Conservation (phyloP, 2,888 invertebrate species). For the Calameuta pallipes region DNA sequence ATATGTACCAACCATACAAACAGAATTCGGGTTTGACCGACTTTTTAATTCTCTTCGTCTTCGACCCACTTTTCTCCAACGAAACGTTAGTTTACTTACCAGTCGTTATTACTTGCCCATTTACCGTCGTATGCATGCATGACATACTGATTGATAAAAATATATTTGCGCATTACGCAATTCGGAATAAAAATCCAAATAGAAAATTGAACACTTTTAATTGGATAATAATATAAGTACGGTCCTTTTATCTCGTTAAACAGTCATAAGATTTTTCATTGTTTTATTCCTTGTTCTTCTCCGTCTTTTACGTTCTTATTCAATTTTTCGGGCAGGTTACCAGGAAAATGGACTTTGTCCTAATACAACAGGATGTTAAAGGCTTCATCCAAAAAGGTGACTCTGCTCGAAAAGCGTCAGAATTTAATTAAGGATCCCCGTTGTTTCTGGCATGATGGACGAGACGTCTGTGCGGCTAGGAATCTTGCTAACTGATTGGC, state of each 20-base stretch:
- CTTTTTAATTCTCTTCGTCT: not conserved
- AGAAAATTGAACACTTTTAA: too few relatives aligned
- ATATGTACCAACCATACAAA: too few relatives aligned
- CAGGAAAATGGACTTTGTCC: not conserved
- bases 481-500: not conserved
- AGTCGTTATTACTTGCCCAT: not conserved
- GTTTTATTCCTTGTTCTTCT: not conserved
- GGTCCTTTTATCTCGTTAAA: not conserved
- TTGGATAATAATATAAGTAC: too few relatives aligned
- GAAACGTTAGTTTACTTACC: not conserved
- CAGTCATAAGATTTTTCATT: not conserved
- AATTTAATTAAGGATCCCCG: conserved; percentile 2
- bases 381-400: not conserved
- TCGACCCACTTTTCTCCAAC: not conserved
- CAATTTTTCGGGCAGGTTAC: not conserved
- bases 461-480: conserved; percentile 2
- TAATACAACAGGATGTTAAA: not conserved
- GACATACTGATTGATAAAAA: not conserved
- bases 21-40: not conserved
- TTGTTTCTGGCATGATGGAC: conserved; percentile 6
- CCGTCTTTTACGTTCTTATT: not conserved
- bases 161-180: too few relatives aligned
- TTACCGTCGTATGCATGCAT: not conserved
- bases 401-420: not conserved
- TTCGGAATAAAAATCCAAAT: too few relatives aligned